Evolutionary conservation across 2,113 vertebrate species (phyloP).

Genomic region (Martes martes): DNA sequence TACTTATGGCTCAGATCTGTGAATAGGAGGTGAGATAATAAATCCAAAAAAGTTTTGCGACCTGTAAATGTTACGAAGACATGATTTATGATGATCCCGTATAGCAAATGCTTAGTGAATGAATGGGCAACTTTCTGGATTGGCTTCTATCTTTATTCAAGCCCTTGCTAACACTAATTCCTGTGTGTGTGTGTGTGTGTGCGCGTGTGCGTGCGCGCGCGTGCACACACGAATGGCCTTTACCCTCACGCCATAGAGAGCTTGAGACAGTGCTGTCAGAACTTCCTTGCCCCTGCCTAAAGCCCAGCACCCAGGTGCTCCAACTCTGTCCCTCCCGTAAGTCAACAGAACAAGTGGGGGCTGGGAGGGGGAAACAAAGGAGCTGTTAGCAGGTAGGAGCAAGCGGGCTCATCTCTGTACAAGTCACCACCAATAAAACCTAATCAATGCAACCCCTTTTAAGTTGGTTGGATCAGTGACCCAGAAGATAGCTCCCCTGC

Average conservation of each 20-base stretch:
- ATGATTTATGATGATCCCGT: not conserved
- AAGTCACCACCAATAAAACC: conserved; percentile 86
- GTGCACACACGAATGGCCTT: not conserved
- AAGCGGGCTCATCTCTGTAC: conserved; percentile 70
- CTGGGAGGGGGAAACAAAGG: conserved; percentile 14
- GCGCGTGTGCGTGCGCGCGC: not conserved
- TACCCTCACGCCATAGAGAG: not conserved
- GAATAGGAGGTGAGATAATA: not conserved
- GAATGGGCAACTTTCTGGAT: not conserved
- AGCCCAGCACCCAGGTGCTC: conserved; percentile 6
- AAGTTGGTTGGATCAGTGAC: conserved; percentile 89
- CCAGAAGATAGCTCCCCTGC: conserved; percentile 92
- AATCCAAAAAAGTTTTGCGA: not conserved
- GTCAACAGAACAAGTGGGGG: not conserved
- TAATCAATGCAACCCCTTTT: conserved; percentile 89
- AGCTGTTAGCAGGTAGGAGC: conserved; percentile 67
- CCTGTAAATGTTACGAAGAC: not conserved
- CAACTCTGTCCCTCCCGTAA: not conserved
- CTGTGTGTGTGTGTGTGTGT: not conserved
- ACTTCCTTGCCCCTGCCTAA: not conserved
- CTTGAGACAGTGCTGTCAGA: not conserved
- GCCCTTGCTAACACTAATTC: not conserved
- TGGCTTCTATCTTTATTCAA: not conserved
- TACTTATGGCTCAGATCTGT: not conserved
- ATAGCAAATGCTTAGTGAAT: not conserved